Percentiles rank a stretch among this genome's conserved stretches.
phyloP scores from a whole-genome alignment of 2,797 vertebrate genomes.

The Sebastes taczanowskii region DNA sequence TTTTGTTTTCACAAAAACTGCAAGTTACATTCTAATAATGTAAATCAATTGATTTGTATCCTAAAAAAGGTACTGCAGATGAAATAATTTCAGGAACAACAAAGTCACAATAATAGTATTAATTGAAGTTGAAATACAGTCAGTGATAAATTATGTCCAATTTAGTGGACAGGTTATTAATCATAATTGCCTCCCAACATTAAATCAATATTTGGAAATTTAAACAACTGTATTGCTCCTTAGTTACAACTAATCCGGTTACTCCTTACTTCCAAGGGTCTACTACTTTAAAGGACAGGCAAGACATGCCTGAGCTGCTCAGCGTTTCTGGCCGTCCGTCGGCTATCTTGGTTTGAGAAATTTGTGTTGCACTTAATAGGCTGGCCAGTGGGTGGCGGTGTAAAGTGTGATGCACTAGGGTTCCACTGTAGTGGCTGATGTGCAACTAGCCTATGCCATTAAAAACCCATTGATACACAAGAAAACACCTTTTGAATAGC shows the following conservation, averaged over 20 bases:
- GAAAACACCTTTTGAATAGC: too few relatives aligned
- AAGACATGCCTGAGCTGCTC: not conserved
- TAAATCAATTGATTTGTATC: too few relatives aligned
- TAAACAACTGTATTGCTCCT: not conserved
- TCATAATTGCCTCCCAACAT: not conserved
- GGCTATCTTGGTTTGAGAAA: too few relatives aligned
- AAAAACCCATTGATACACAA: too few relatives aligned
- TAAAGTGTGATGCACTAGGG: too few relatives aligned
- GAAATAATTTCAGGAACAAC: not conserved
- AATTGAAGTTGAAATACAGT: not conserved
- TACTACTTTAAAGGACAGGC: not conserved
- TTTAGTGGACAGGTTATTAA: not conserved
- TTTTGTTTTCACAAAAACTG: too few relatives aligned
- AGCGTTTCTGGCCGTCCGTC: not conserved
- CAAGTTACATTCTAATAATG: too few relatives aligned
- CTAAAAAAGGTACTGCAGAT: not conserved
- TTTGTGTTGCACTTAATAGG: too few relatives aligned
- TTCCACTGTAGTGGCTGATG: too few relatives aligned
- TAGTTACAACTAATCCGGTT: not conserved
- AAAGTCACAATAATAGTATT: not conserved
- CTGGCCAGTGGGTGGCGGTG: too few relatives aligned
- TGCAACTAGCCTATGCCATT: too few relatives aligned
- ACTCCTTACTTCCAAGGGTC: not conserved
- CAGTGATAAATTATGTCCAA: not conserved
- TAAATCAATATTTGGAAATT: not conserved